These are phyloP conservation scores for Lasioglossum oenotherae DNA, from an alignment of 2,888 invertebrate species.

Conservation along the genomic window DNA sequence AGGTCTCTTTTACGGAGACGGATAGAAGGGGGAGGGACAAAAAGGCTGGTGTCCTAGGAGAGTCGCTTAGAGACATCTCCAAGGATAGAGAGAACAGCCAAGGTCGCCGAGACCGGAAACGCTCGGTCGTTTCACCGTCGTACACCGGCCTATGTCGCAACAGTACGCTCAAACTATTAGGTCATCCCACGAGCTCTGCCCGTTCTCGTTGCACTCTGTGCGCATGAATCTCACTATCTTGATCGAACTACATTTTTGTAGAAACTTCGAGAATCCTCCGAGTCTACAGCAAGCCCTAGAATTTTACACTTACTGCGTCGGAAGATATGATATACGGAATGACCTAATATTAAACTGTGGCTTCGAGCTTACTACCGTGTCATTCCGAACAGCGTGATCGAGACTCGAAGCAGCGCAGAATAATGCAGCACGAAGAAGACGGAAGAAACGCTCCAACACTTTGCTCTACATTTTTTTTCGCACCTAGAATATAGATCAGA, in stretches of 20 bases:
- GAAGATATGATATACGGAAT: background rate
- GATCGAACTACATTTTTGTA: background rate
- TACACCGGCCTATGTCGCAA: background rate
- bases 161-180: background rate
- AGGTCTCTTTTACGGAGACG: conserved; percentile 29
- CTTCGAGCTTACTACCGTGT: background rate
- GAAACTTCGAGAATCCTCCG: background rate
- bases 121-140: background rate
- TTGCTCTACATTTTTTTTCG: too few relatives aligned
- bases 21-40: conserved; percentile 5
- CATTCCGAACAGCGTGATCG: background rate
- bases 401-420: background rate
- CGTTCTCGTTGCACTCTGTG: background rate
- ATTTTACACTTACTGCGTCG: background rate
- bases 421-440: background rate
- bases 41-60: conserved; percentile 20
- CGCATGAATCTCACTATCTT: background rate
- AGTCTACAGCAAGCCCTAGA: background rate
- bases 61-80: conserved; percentile 16
- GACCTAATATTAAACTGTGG: background rate
- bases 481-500: too few relatives aligned
- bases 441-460: background rate
- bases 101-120: conserved; percentile 16
- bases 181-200: background rate
- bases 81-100: conserved; percentile 45